Percentiles rank a stretch among this genome's conserved stretches.
Conservation (phyloP, 2,888 invertebrate genomes). For the Hirtodrosophila histrioides region DNA sequence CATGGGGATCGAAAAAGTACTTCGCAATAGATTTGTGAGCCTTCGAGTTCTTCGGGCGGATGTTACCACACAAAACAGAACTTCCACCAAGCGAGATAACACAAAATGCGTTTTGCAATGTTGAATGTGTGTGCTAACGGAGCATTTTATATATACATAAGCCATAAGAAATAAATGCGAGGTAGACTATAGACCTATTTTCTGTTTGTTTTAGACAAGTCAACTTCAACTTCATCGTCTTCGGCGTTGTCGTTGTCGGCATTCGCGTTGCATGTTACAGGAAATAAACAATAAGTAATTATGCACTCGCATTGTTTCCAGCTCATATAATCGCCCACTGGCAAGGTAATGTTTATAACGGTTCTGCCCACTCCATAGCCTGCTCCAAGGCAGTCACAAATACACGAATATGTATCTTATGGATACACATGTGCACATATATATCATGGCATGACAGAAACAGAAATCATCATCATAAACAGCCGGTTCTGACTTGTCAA, state of each 20-base stretch:
- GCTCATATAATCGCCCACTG: constrained; percentile 36
- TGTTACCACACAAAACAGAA: constrained; percentile 34
- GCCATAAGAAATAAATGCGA: constrained; percentile 34
- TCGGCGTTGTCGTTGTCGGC: constrained; percentile 33
- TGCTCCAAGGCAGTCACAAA: constrained; percentile 10
- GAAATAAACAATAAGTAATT: constrained; percentile 74
- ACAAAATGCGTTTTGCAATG: constrained; percentile 74
- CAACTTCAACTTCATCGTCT: constrained; percentile 9
- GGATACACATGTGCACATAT: constrained; percentile 25
- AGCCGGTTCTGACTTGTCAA: constrained; percentile 57
- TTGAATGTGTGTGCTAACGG: constrained; percentile 31
- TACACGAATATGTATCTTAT: constrained; percentile 25
- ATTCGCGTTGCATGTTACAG: constrained; percentile 69
- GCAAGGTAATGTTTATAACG: constrained; percentile 55
- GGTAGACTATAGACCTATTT: constrained; percentile 40
- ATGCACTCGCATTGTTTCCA: constrained; percentile 52
- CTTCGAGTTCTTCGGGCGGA: constrained; percentile 37
- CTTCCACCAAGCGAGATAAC: constrained; percentile 46
- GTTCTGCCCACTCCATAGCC: constrained; percentile 12
- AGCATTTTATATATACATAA: constrained; percentile 42
- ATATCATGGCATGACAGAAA: constrained; percentile 32
- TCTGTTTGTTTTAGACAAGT: constrained; percentile 55
- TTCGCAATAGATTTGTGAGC: constrained; percentile 41
- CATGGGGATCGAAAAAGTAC: constrained; percentile 17
- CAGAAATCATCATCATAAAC: constrained; percentile 67